Evolutionary conservation across 2,113 vertebrate species (phyloP), one percentile per base, ranked within the genome.

Genomic region (Manacus vitellinus): DNA sequence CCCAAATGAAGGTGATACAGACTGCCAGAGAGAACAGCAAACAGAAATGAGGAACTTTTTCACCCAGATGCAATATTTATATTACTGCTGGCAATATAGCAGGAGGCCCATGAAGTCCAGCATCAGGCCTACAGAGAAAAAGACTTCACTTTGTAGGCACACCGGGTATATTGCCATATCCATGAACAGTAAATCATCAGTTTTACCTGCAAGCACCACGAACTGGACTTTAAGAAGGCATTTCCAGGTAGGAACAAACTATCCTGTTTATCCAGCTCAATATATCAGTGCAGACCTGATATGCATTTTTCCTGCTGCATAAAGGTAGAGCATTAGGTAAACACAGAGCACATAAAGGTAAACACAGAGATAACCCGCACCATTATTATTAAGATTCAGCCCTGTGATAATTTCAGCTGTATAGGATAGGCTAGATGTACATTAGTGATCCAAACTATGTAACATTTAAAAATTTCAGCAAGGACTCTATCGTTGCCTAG

Each of bases 191-290:
- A 88, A 92, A 79, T 70, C 31, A 83, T 33, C 35, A 24, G 6
- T 77, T 88, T 88, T 77, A 92, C 61, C 65, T 35, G 68, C n/a
- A 55, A 88, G 22, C 56, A 84, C 43, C 68, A 77, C 43, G 84
- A 65, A 63, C 35, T 44, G 61, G 72, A 88, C 82, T 90, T 84
- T 33, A 43, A 43, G 82, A 55, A 51, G 35, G 59, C 3, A 12
- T 8, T 61, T 86, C 43, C n/a, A 51, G 76, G 33, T 37, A 86
- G 68, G 72, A 95, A 65, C 25, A 58, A 79, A 93, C 47, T 33
- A 71, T 27, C n/a, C 33, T 82, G 87, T 88, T 95, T 86, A 78
- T 92, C 67, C 84, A 79, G 88, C 58, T 88, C 84, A 72, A 83
- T 77, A 21, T 72, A 74, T 88, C 83, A 95, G 46, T 66, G 46